phyloP scores from a whole-genome alignment of 2,888 invertebrate genomes.

The Cremastinae sp. region DNA sequence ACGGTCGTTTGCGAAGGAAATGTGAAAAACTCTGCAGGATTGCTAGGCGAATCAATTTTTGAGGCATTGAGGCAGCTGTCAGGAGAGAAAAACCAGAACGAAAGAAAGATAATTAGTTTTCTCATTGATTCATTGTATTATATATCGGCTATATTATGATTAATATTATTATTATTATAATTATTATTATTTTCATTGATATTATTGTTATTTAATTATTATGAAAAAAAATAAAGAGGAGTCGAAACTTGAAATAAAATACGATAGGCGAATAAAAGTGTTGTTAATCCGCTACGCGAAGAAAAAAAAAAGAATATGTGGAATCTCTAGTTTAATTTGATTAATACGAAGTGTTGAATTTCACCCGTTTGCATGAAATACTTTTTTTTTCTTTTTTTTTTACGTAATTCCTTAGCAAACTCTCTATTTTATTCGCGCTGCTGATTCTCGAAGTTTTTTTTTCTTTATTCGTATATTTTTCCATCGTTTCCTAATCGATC shows the following conservation, averaged over 20 bases:
- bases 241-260: constrained; percentile 74
- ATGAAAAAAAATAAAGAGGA: constrained; percentile 66
- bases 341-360: constrained; percentile 26
- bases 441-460: not conserved
- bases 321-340: not conserved
- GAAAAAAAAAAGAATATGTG: constrained; percentile 33
- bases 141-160: constrained; percentile 75
- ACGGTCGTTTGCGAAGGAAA: constrained; percentile 43
- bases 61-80: constrained; percentile 80
- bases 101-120: constrained; percentile 75
- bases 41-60: constrained; percentile 74
- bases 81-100: constrained; percentile 69
- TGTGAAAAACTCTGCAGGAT: constrained; percentile 75
- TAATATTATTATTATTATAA: constrained; percentile 75
- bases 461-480: not conserved
- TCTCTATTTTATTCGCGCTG: constrained; percentile 47
- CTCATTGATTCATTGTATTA: constrained; percentile 78
- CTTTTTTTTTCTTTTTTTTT: constrained; percentile 12
- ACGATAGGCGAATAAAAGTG: constrained; percentile 75
- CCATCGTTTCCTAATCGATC: constrained; percentile 13
- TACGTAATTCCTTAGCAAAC: constrained; percentile 36
- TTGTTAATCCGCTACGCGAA: constrained; percentile 65
- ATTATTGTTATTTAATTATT: constrained; percentile 75
- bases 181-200: constrained; percentile 74
- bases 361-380: constrained; percentile 21